These are phyloP conservation scores for Centropus unirufus DNA, from an alignment of 2,113 vertebrate species.

Conservation along the genomic window DNA sequence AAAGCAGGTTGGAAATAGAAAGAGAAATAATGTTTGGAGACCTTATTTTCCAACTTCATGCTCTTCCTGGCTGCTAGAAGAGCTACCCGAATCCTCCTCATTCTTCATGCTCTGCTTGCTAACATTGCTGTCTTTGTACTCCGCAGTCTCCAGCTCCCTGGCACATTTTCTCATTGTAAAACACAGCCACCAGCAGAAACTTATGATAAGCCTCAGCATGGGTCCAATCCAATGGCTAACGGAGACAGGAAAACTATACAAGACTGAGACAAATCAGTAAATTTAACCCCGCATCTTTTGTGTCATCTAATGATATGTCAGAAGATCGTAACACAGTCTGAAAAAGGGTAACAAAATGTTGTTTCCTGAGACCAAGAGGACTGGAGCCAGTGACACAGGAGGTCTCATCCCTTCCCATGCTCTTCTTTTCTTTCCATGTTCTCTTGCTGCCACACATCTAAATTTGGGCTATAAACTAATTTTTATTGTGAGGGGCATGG, in stretches of 20 bases:
- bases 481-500: conserved; percentile 16
- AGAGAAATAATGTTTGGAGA: neutral
- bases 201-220: neutral
- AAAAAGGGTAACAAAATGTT: conserved; percentile 39
- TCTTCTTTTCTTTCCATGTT: conserved; percentile 57
- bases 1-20: neutral
- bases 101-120: neutral
- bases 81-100: neutral
- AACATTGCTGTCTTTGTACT: neutral
- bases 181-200: conserved; percentile 5
- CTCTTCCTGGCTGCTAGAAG: neutral
- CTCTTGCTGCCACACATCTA: conserved; percentile 35
- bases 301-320: neutral
- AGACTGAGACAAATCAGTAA: conserved; percentile 32
- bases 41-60: neutral
- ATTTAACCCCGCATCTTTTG: conserved; percentile 28
- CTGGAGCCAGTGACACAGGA: conserved; percentile 60
- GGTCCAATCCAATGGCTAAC: neutral
- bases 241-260: neutral
- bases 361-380: conserved; percentile 38
- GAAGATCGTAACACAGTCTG: neutral
- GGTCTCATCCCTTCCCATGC: conserved; percentile 58
- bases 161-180: neutral
- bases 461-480: conserved; percentile 55
- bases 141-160: neutral